Conservation (phyloP, 1,140 invertebrate species). For the Heliconius hewitsoni region DNA sequence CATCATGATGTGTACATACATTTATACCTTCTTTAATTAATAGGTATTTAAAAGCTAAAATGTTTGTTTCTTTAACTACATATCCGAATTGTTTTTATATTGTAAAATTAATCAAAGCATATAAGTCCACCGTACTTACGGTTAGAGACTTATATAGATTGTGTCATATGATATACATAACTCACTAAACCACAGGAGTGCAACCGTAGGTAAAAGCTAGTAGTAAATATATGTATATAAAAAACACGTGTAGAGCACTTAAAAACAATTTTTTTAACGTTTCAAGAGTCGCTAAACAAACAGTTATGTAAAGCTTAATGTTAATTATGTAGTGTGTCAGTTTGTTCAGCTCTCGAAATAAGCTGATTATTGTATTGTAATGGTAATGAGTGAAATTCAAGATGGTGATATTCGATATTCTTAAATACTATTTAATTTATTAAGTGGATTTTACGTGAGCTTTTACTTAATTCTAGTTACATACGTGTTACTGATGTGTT, state of each 20-base stretch:
- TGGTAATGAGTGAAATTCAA: constrained; percentile 66
- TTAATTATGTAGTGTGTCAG: constrained; percentile 41
- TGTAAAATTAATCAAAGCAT: too few relatives aligned
- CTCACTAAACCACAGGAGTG: too few relatives aligned
- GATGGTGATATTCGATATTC: constrained; percentile 32
- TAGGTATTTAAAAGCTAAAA: too few relatives aligned
- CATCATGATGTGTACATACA: too few relatives aligned
- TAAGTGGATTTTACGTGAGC: background rate
- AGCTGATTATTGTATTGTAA: constrained; percentile 58
- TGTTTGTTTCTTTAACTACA: too few relatives aligned
- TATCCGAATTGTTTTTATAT: too few relatives aligned
- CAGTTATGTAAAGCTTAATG: constrained; percentile 42
- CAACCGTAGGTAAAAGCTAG: too few relatives aligned
- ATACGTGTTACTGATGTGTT: too few relatives aligned
- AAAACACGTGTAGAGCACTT: background rate
- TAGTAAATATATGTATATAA: background rate
- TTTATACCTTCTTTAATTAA: too few relatives aligned
- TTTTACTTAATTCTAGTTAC: background rate
- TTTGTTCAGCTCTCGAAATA: constrained; percentile 47
- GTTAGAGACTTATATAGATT: too few relatives aligned
- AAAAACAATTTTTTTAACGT: background rate
- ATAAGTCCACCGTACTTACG: too few relatives aligned
- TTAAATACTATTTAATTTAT: background rate
- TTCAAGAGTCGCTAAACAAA: constrained; percentile 36
- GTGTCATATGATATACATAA: too few relatives aligned